Conservation (phyloP, 1,140 invertebrate species). For the Brachionus paranguensis region DNA sequence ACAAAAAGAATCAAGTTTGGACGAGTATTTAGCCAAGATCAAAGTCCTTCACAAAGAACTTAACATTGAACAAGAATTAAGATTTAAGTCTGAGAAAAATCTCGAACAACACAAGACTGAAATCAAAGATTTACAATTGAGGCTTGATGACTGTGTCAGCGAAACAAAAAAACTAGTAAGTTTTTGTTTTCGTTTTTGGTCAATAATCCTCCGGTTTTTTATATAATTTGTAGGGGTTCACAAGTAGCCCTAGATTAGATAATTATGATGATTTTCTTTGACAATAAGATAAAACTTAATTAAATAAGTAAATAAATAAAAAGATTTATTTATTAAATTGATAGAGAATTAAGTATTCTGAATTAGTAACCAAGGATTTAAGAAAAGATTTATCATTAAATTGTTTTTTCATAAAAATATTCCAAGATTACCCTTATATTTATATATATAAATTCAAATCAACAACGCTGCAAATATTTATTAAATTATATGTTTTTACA, state of each 20-base stretch:
- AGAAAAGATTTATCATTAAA: neutral
- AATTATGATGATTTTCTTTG: neutral
- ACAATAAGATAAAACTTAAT: neutral
- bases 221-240: neutral
- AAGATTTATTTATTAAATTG: neutral
- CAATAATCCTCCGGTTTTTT: neutral
- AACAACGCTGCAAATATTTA: no score
- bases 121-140: constrained; percentile 31
- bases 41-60: constrained; percentile 18
- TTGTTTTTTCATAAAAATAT: neutral
- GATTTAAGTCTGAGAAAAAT: constrained; percentile 6
- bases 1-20: neutral
- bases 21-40: constrained; percentile 4
- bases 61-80: neutral
- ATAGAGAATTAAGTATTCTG: neutral
- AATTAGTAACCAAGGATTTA: neutral
- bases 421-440: no score
- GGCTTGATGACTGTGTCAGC: constrained; percentile 17
- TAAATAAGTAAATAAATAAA: neutral
- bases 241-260: neutral
- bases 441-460: no score
- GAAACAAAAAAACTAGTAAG: constrained; percentile 36
- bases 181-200: neutral
- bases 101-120: constrained; percentile 32
- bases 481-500: no score